Base-by-base conservation (phyloP, 92 coral and sea anemone genomes). In the Epizoanthus rinbou region DNA sequence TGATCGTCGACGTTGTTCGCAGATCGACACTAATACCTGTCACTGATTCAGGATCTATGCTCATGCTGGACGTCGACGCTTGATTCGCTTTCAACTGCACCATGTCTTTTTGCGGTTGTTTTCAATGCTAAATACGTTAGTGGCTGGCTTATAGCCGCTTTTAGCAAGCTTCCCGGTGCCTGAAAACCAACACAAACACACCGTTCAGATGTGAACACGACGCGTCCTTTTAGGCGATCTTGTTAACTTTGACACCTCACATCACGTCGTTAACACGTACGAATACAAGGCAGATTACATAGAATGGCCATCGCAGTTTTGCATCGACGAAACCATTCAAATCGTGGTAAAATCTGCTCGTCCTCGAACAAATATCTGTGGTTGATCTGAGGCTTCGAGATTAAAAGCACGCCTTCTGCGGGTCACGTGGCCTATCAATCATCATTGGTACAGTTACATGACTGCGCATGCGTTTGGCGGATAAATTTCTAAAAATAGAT, bases 21-120 rank as follows among this genome's bases (percentile, higher is more conserved):
- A 91, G 41, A 58, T 93, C 91, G 87, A 93, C 86, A 60, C 94
- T 85, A 2, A 50, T 13, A 0, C 54, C 54, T 6, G 82, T 78
- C 65, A 89, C 85, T 78, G 95, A 91, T 71, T 94, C 94, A 33
- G 96, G 92, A 54, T 91, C 98, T 25, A 92, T 87, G 79, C 98
- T 91, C 37, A 91, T 81, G 31, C 85, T 67, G 14, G 75, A 68
- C 21, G 75, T 81, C 58, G 75, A 71, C 23, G 85, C 78, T 23
- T 60, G 60, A 50, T 47, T 81, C 31, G 75, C 85, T 68, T 81
- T 71, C 85, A 81, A 81, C 74, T 81, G 66, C 76, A 64, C 71
- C 68, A 75, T 62, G 57, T 37, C 75, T 68, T 64, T 63, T 86
- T 86, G 82, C 84, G 70, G 73, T 86, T 87, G 69, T 83, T 39